A percentile compares a stretch with the other conserved stretches of the same genome.
Conservation (phyloP, 2,797 vertebrate genomes). For the Mormyrops attenuatus region DNA sequence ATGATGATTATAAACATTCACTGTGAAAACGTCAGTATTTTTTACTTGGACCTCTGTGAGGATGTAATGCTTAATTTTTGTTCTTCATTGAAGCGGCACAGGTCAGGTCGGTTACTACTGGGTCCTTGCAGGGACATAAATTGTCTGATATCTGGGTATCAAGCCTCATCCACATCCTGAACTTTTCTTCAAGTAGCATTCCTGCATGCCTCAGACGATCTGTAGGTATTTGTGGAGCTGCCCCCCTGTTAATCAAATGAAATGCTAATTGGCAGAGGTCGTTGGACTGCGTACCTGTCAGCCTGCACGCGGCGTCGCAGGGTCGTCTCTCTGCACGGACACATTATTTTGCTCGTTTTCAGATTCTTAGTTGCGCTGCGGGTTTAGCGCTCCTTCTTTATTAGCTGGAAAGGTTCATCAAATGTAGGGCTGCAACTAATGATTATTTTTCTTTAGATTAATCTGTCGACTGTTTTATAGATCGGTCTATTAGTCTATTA, state of each 20-base stretch:
- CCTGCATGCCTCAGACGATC: background rate
- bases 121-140: background rate
- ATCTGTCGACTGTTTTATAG: background rate
- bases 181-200: background rate
- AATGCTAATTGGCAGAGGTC: conserved; percentile 33
- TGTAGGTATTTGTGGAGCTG: conserved; percentile 25
- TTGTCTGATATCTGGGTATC: background rate
- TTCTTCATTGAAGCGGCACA: background rate
- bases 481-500: background rate
- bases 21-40: background rate
- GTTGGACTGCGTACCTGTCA: conserved; percentile 20
- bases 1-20: background rate
- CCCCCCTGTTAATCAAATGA: conserved; percentile 30
- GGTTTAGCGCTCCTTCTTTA: conserved; percentile 20
- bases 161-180: background rate
- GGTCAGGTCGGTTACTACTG: background rate
- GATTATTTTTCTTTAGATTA: background rate
- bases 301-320: conserved; percentile 23
- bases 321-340: conserved; percentile 35
- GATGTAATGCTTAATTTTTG: background rate
- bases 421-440: background rate
- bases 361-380: conserved; percentile 22
- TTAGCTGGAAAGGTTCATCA: conserved; percentile 12
- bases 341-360: conserved; percentile 21
- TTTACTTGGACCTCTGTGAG: background rate